phyloP scores from a whole-genome alignment of 1,140 invertebrate species.

The Drosophila erecta region DNA sequence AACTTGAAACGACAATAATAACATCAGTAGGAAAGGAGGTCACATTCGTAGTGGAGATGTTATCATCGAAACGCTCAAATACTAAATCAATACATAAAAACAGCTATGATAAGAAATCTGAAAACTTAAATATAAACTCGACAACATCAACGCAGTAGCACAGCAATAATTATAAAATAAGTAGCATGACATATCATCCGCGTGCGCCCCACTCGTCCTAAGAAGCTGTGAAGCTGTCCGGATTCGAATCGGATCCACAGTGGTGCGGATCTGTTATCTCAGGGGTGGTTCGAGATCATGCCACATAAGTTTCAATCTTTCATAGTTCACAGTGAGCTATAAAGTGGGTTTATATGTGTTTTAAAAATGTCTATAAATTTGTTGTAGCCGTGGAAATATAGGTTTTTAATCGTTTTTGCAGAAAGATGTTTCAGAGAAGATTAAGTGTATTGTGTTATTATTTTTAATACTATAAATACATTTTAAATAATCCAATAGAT shows the following conservation, averaged over 20 bases:
- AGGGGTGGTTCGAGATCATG: not conserved
- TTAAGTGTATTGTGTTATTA: no score
- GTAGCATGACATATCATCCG: conserved; percentile 72
- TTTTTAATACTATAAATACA: no score
- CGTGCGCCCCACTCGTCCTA: conserved; percentile 51
- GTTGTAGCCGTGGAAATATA: no score
- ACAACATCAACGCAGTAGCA: conserved; percentile 58
- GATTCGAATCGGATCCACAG: conserved; percentile 34
- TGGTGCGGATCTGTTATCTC: conserved; percentile 37
- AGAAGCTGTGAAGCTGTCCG: conserved; percentile 44
- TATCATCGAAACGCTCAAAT: conserved; percentile 82
- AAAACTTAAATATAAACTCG: conserved; percentile 82
- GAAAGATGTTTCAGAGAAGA: no score
- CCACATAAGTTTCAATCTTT: conserved; percentile 7
- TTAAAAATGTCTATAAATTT: no score
- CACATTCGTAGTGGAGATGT: conserved; percentile 82
- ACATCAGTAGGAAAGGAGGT: conserved; percentile 76
- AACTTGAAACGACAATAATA: conserved; percentile 44
- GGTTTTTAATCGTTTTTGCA: no score
- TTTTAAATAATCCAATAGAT: no score
- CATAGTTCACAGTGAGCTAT: conserved; percentile 6
- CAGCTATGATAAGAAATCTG: conserved; percentile 79
- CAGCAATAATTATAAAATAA: conserved; percentile 76
- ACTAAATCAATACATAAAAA: conserved; percentile 85
- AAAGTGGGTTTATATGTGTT: not conserved